Conservation (phyloP, 2,888 invertebrate genomes). For the Agriopis leucophaearia region DNA sequence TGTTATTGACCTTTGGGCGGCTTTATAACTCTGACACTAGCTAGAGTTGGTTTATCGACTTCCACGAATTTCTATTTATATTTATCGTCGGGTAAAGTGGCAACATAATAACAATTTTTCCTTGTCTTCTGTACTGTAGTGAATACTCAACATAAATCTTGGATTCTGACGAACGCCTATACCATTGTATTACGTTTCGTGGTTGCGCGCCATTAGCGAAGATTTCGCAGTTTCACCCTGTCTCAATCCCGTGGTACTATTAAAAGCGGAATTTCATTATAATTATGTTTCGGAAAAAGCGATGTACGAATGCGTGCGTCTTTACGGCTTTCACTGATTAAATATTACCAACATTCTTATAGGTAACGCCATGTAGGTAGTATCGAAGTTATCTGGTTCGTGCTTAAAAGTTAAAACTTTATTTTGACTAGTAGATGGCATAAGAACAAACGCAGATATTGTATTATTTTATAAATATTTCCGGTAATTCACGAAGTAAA, state of each 20-base stretch:
- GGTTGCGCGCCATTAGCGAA: conserved; percentile 75
- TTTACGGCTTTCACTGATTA: conserved; percentile 65
- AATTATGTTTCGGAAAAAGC: conserved; percentile 75
- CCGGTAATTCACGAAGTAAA: no score
- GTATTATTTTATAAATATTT: no score
- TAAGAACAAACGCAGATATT: no score
- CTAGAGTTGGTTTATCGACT: no score
- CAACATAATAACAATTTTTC: neutral
- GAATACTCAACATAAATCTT: conserved; percentile 30
- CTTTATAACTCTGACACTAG: no score
- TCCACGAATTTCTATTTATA: no score
- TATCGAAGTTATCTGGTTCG: conserved; percentile 69
- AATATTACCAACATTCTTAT: conserved; percentile 59
- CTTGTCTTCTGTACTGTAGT: neutral
- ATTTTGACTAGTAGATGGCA: neutral
- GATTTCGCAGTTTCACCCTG: conserved; percentile 75
- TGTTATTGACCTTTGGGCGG: no score
- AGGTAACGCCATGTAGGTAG: conserved; percentile 52
- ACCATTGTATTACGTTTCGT: conserved; percentile 65
- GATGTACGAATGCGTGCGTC: conserved; percentile 62
- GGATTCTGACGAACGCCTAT: conserved; percentile 53
- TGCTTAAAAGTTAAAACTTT: conserved; percentile 39
- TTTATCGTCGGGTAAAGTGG: no score
- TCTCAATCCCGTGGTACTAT: conserved; percentile 73
- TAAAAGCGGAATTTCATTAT: conserved; percentile 78